Conservation (phyloP, 1,140 invertebrate species). For the Lutraria rhynchaena region DNA sequence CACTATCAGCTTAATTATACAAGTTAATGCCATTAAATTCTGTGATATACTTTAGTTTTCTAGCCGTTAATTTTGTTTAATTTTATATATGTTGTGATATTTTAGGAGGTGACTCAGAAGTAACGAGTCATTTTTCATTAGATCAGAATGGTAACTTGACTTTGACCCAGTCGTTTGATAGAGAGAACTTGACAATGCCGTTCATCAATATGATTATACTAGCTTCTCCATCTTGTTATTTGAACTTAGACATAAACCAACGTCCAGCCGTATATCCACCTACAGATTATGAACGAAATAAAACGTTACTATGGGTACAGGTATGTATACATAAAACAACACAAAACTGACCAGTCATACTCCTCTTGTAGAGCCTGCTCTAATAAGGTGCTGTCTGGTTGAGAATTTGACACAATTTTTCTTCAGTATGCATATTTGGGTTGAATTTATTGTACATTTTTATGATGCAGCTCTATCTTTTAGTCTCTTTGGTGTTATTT, state of each 20-base stretch:
- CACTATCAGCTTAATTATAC: too few relatives aligned
- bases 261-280: conserved; percentile 23
- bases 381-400: too few relatives aligned
- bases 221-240: conserved; percentile 67
- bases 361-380: too few relatives aligned
- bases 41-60: too few relatives aligned
- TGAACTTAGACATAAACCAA: conserved; percentile 25
- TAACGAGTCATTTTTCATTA: conserved; percentile 60
- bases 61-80: too few relatives aligned
- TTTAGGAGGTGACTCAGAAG: conserved; percentile 65
- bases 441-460: too few relatives aligned
- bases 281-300: conserved; percentile 85
- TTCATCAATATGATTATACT: conserved; percentile 65
- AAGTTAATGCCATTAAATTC: too few relatives aligned
- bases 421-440: too few relatives aligned
- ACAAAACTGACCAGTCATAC: too few relatives aligned
- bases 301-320: conserved; percentile 88
- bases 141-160: conserved; percentile 68
- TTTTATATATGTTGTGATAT: background rate
- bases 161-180: conserved; percentile 66
- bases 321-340: conserved; percentile 6
- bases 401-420: too few relatives aligned
- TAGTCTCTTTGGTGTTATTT: too few relatives aligned
- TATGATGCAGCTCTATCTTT: too few relatives aligned
- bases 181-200: conserved; percentile 62